Evolutionary conservation across 2,888 invertebrate species (phyloP).

Genomic region (Nipponacmea schrenckii): DNA sequence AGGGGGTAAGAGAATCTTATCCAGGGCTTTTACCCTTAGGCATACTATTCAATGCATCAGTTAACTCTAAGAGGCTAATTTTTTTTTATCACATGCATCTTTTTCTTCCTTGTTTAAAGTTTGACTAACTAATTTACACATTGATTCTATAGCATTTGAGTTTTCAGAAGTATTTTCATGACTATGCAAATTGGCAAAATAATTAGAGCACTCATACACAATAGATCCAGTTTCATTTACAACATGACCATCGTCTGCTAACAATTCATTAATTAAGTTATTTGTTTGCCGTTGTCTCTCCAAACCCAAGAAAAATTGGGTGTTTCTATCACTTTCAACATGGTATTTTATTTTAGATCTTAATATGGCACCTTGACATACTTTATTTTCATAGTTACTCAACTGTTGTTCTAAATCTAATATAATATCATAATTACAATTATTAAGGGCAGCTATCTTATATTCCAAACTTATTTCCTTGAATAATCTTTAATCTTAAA

Average conservation of each 20-base stretch:
- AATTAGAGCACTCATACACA: background rate
- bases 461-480: background rate
- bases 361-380: background rate
- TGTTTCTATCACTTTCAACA: background rate
- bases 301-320: background rate
- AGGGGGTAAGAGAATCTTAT: too few relatives aligned
- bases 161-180: slow-evolving; percentile 5
- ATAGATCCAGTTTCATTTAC: background rate
- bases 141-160: background rate
- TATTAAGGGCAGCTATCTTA: too few relatives aligned
- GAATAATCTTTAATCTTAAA: background rate
- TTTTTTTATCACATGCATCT: slow-evolving; percentile 3
- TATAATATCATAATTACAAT: too few relatives aligned
- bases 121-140: background rate
- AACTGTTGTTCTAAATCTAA: too few relatives aligned
- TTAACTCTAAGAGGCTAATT: slow-evolving; percentile 6
- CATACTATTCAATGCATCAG: slow-evolving; percentile 23
- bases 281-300: background rate
- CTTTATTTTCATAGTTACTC: too few relatives aligned
- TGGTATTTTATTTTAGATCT: background rate
- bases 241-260: background rate
- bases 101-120: background rate
- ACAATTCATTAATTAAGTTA: background rate
- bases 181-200: background rate
- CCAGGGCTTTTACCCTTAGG: slow-evolving; percentile 24